Percentiles rank a stretch among this genome's conserved stretches.
phyloP scores from a whole-genome alignment of 30 jellyfish, hydroid and myxozoan species.

The Rhopilema esculentum region DNA sequence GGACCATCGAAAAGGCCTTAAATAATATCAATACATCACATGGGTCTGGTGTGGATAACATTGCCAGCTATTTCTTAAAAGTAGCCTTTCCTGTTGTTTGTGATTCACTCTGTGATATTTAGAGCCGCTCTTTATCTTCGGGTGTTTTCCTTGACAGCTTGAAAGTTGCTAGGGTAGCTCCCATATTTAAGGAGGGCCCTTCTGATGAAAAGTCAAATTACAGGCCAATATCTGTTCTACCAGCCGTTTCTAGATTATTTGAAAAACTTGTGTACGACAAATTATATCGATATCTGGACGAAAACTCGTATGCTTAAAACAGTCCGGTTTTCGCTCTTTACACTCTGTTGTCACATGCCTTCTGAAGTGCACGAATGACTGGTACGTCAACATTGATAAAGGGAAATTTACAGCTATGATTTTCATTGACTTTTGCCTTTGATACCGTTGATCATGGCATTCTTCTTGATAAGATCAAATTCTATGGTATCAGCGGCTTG shows the following conservation, averaged over 20 bases:
- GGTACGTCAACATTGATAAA: conserved; percentile 22
- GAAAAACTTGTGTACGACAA: conserved; percentile 27
- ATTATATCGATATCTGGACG: background rate
- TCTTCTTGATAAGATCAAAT: background rate
- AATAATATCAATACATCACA: conserved; percentile 2
- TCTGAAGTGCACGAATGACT: conserved; percentile 16
- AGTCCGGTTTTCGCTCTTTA: conserved; percentile 1
- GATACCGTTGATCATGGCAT: background rate
- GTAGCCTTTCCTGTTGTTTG: conserved; percentile 6
- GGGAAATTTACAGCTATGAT: conserved; percentile 2
- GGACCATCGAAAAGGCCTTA: conserved; percentile 6
- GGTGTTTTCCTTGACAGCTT: background rate
- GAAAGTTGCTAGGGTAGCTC: background rate
- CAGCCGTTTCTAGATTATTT: conserved; percentile 16
- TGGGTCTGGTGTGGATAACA: conserved; percentile 17
- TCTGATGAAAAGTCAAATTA: background rate
- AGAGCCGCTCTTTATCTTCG: background rate
- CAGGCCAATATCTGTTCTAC: conserved; percentile 41
- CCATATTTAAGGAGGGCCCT: background rate
- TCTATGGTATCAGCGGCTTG: background rate
- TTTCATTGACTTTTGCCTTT: background rate
- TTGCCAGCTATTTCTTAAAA: conserved; percentile 12
- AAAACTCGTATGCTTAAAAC: background rate
- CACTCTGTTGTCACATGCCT: conserved; percentile 17
- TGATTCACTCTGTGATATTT: background rate